Base-by-base conservation (phyloP, 2,888 invertebrate species). In the Euproctis similis region DNA sequence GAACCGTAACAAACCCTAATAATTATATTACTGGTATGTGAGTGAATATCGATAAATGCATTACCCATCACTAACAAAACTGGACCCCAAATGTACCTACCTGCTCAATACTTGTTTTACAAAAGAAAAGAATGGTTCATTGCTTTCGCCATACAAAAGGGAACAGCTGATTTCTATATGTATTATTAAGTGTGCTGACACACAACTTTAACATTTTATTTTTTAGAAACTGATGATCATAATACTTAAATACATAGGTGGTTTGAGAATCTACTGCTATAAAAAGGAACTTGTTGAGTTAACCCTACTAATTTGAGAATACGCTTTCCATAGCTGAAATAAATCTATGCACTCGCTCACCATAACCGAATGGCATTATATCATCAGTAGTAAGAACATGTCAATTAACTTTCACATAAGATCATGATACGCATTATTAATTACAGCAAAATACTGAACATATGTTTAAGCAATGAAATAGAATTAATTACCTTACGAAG, bases 401-500 rank as follows among this genome's bases (percentile, higher is more conserved):
- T 34, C 39, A 45, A 49, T 46, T 48, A 50, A 50, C 49, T 50
- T 50, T 50, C 51, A 42, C 31, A 31, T 24, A 26, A 31, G 36
- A 46, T 46, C 39, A 42, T 43, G 47, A 31, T 35, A 29, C 39
- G 20, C 24, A 9, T 10, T 36, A 40, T 24, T 32, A 43, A 42
- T 41, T 33, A 49, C 40, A 59, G 60, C 63, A 43, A n/a, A n/a
- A n/a, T n/a, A n/a, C 56, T 42, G 57, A 71, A 67, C 74, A 71
- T 75, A 71, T 70, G 72, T 62, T 55, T 44, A 33, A 25, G 33
- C 34, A 50, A 53, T 59, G 59, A 67, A 68, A 63, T 59, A 60
- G 57, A 59, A 58, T 57, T 14, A n/a, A n/a, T 14, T 72, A 76
- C 81, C 82, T 78, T 80, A 55, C 38, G 51, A 52, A 58, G 58